Evolutionary conservation across 2,113 vertebrate species (phyloP).

Genomic region (Paradoxurus hermaphroditus): DNA sequence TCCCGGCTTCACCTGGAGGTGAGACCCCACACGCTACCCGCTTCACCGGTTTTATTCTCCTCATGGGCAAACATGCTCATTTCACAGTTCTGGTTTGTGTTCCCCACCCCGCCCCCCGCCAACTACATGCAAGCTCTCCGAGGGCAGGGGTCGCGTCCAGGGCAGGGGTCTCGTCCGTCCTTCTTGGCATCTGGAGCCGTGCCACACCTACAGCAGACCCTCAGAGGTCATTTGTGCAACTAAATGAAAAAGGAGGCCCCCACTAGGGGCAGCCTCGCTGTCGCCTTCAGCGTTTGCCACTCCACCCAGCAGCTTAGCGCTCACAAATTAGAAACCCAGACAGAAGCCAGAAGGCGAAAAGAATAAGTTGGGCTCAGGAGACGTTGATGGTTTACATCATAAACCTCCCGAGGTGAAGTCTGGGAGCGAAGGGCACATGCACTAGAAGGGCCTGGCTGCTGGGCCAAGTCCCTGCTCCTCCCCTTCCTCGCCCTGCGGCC

Average conservation of each 20-base stretch:
- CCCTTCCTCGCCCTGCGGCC: no score
- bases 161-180: fast-evolving
- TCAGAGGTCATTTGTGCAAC: neutral
- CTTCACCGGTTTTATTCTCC: neutral
- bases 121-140: neutral
- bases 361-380: neutral
- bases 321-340: neutral
- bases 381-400: neutral
- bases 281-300: neutral
- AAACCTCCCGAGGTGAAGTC: fast-evolving
- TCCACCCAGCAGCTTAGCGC: neutral
- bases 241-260: neutral
- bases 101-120: no score
- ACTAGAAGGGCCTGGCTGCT: fast-evolving
- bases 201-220: neutral
- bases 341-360: neutral
- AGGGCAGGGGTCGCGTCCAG: neutral
- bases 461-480: neutral
- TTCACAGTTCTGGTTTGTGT: neutral
- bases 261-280: fast-evolving
- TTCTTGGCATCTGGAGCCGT: fast-evolving
- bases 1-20: neutral
- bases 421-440: no score
- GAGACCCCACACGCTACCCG: neutral
- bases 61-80: neutral